These are phyloP conservation scores for Nomada fabriciana DNA, from an alignment of 2,888 invertebrate genomes.

Conservation along the genomic window DNA sequence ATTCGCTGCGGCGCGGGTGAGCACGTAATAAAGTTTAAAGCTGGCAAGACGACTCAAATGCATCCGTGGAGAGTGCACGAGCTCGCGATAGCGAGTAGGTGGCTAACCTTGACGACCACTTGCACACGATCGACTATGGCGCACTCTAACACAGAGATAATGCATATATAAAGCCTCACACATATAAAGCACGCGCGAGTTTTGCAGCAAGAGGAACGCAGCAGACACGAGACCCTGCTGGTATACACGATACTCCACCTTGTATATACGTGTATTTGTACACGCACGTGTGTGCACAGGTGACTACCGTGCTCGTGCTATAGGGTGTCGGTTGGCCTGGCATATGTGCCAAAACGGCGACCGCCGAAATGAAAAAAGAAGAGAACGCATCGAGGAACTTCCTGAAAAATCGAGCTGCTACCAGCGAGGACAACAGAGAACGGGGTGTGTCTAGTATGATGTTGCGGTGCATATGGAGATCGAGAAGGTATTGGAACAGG, in stretches of 20 bases:
- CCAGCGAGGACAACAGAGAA: conserved; percentile 29
- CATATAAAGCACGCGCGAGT: conserved; percentile 32
- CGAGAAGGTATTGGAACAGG: conserved; percentile 61
- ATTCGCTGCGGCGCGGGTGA: conserved; percentile 42
- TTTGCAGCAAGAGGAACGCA: conserved; percentile 16
- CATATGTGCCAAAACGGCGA: conserved; percentile 62
- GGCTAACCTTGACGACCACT: conserved; percentile 80
- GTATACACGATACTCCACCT: neutral
- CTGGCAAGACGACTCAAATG: conserved; percentile 66
- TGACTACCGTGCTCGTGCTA: neutral
- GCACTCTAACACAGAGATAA: neutral
- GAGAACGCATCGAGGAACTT: conserved; percentile 4
- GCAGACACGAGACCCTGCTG: conserved; percentile 18
- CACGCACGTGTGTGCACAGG: neutral
- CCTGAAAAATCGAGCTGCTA: conserved; percentile 35
- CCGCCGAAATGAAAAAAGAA: conserved; percentile 46
- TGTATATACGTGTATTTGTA: neutral
- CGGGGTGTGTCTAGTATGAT: conserved; percentile 57
- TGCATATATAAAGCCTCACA: no score
- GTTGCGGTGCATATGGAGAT: conserved; percentile 31
- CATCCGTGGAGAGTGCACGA: conserved; percentile 61
- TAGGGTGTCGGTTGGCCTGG: conserved; percentile 40
- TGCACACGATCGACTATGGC: conserved; percentile 30
- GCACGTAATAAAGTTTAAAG: conserved; percentile 66
- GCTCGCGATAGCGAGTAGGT: conserved; percentile 73